Percentiles rank a stretch among this genome's conserved stretches.
Conservation (phyloP, 2,888 invertebrate genomes). For the Syrista parreyssii region DNA sequence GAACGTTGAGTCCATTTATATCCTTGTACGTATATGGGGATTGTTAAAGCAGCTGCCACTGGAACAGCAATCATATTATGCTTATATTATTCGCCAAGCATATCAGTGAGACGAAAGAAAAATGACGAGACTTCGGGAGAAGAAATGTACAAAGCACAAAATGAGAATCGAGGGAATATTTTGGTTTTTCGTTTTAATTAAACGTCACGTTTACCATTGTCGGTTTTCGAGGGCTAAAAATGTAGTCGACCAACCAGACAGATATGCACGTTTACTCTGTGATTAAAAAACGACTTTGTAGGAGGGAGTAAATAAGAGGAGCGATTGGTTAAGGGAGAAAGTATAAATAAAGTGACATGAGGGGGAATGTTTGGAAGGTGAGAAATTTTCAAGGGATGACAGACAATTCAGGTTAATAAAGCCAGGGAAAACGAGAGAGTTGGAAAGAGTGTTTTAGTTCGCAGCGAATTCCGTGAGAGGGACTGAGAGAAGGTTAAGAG, state of each 20-base stretch:
- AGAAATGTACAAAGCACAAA: background rate
- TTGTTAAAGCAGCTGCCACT: too few relatives aligned
- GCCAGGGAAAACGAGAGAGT: conserved; percentile 25
- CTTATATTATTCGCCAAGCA: too few relatives aligned
- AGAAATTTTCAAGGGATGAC: background rate
- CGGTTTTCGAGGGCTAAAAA: conserved; percentile 31
- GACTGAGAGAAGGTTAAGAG: conserved; percentile 3
- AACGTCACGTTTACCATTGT: conserved; percentile 32
- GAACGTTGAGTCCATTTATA: too few relatives aligned
- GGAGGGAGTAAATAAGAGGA: background rate
- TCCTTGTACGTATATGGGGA: too few relatives aligned
- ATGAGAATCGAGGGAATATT: conserved; percentile 14
- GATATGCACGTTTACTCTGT: conserved; percentile 42
- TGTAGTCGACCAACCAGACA: conserved; percentile 7
- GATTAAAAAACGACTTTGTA: conserved; percentile 51
- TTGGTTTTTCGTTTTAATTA: conserved; percentile 26
- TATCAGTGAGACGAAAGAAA: too few relatives aligned
- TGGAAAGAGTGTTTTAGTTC: conserved; percentile 4
- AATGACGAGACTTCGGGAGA: too few relatives aligned
- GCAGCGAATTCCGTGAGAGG: conserved; percentile 3
- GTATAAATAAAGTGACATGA: conserved; percentile 20
- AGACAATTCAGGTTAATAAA: conserved; percentile 2
- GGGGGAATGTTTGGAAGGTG: conserved; percentile 22
- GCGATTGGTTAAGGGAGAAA: conserved; percentile 10
- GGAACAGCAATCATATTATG: too few relatives aligned